These are phyloP conservation scores for Nanorana parkeri DNA, from an alignment of 2,113 vertebrate species.

Conservation along the genomic window DNA sequence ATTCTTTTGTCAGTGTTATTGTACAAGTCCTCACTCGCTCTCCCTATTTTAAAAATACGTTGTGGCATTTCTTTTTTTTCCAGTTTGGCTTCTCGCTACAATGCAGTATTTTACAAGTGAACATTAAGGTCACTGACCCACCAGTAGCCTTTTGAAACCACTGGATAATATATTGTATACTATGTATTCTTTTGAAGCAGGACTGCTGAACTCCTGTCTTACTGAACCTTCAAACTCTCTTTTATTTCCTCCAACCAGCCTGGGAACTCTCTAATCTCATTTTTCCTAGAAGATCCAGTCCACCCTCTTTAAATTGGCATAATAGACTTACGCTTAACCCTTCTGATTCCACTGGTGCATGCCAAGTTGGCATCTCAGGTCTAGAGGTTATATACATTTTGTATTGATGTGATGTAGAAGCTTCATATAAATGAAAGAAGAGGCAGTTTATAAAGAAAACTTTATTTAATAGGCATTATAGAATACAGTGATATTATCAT, in stretches of 20 bases:
- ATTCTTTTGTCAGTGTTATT: slow-evolving; percentile 30
- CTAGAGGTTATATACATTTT: too few relatives aligned
- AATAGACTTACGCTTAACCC: too few relatives aligned
- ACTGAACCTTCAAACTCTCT: slow-evolving; percentile 1
- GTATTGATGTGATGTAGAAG: too few relatives aligned
- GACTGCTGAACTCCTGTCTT: neutral
- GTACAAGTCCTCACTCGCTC: slow-evolving; percentile 1
- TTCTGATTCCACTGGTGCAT: too few relatives aligned
- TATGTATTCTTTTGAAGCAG: slow-evolving; percentile 16
- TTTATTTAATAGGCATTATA: too few relatives aligned
- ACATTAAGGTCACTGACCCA: slow-evolving; percentile 16
- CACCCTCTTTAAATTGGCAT: too few relatives aligned
- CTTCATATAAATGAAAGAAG: too few relatives aligned
- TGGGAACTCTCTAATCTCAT: neutral
- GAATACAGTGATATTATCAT: too few relatives aligned
- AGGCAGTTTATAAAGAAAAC: too few relatives aligned
- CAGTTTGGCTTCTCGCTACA: neutral
- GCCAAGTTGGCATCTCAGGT: too few relatives aligned
- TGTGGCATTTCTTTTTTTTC: neutral
- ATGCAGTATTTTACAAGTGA: slow-evolving; percentile 9
- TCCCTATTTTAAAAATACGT: neutral
- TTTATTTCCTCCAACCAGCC: slow-evolving; percentile 13
- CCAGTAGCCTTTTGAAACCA: slow-evolving; percentile 3
- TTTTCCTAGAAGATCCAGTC: too few relatives aligned
- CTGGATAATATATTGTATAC: neutral